Base-by-base conservation (phyloP, 1,140 invertebrate genomes). In the Sarcophaga peregrina region DNA sequence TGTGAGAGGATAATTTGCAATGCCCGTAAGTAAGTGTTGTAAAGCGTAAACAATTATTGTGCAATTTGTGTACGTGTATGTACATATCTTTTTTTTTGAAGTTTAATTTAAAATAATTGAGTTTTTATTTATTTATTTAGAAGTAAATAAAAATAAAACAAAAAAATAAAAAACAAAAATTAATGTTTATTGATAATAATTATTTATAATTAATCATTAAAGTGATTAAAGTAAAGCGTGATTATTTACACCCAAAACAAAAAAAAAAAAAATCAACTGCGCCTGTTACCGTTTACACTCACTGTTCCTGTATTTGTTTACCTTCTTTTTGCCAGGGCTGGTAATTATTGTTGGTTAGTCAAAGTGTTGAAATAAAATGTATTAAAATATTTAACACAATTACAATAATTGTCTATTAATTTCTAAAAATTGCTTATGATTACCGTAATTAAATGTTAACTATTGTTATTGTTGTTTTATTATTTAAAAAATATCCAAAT, bases 161-260 rank as follows among this genome's bases (percentile, higher is more conserved):
- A 68, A 62, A n/a, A 62, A 68, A 68, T n/a, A 17, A 68, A 20
- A 13, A n/a, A n/a, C n/a, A n/a, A n/a, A 52, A 52, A 62, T 62
- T 62, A 37, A 37, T 37, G 25, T 37, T 37, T 1, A 37, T 37
- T 62, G 5, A 52, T 68, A 25, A 25, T 20, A 68, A 68, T 68
- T 68, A 25, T 68, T 68, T 68, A 68, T 25, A 68, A 68, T 68
- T 68, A 68, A 20, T 68, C 7, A 68, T 68, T 68, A 68, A 68
- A 68, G 20, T 68, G 62, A 68, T 68, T 68, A 9, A 7, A 68
- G 17, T n/a, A 68, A 68, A 62, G 17, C 25, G 25, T 37, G 25
- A 37, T 37, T 37, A 37, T 37, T 37, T 37, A 4, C 25, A 37
- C 1, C 1, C 25, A 37, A 37, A 37, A 37, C 25, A 37, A 37